Conservation (phyloP, 2,113 vertebrate species). For the Dascyllus trimaculatus region DNA sequence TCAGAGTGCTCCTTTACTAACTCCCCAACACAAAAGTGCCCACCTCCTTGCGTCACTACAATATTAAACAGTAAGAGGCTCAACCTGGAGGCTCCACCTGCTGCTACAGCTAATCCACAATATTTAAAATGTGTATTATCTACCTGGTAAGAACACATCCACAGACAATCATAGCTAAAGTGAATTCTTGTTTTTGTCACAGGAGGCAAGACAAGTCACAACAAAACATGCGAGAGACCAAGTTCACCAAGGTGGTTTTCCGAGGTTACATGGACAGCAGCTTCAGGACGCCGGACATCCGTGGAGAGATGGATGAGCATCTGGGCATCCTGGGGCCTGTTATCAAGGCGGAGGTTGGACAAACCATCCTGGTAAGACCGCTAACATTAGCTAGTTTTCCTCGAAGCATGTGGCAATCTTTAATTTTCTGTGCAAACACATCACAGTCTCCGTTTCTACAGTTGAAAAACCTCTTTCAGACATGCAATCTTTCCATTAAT, state of each 20-base stretch:
- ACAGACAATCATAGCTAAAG: neutral
- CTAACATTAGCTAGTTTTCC: neutral
- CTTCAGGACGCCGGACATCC: conserved; percentile 86
- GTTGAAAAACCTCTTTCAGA: too few relatives aligned
- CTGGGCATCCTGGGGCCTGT: conserved; percentile 94
- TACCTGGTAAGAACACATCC: neutral
- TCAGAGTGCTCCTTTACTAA: too few relatives aligned
- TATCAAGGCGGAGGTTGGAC: conserved; percentile 92
- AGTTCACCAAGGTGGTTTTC: conserved; percentile 91
- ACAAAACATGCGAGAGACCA: conserved; percentile 53
- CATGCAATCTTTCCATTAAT: too few relatives aligned
- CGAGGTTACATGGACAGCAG: conserved; percentile 89
- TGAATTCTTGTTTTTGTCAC: neutral
- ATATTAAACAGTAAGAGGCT: too few relatives aligned
- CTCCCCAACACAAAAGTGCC: too few relatives aligned
- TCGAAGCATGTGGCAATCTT: neutral
- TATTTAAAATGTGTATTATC: too few relatives aligned
- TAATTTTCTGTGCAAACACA: neutral
- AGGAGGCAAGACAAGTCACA: conserved; percentile 61
- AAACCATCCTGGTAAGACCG: conserved; percentile 90
- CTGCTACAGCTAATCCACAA: too few relatives aligned
- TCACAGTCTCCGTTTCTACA: too few relatives aligned
- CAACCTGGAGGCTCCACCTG: too few relatives aligned
- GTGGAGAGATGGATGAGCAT: conserved; percentile 90
- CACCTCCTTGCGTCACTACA: too few relatives aligned